phyloP scores from a whole-genome alignment of 30 jellyfish, hydroid and myxozoan species.

The Hydractinia symbiolongicarpus region DNA sequence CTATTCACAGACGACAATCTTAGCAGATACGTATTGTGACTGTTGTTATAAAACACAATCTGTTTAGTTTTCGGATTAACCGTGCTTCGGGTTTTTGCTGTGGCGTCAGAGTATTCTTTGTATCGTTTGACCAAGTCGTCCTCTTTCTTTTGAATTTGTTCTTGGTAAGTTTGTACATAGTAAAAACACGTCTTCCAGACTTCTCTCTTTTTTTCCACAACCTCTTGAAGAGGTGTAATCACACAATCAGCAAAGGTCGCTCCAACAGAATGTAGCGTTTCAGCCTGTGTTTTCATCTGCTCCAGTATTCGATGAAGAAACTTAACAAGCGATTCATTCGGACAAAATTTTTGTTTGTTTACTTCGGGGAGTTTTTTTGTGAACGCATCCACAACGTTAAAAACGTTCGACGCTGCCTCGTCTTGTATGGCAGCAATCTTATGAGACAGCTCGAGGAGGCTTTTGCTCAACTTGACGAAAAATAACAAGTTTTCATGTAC shows the following conservation, averaged over 20 bases:
- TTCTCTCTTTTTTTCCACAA: constrained; percentile 39
- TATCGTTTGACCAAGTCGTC: constrained; percentile 33
- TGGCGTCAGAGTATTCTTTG: constrained; percentile 24
- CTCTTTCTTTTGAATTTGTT: constrained; percentile 41
- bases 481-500: constrained; percentile 24
- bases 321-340: constrained; percentile 22
- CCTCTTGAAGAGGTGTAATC: constrained; percentile 28
- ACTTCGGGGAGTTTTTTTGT: constrained; percentile 61
- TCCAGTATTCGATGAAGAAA: constrained; percentile 22
- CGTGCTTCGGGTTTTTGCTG: constrained; percentile 14
- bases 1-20: constrained; percentile 79
- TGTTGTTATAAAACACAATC: constrained; percentile 61
- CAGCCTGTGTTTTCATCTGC: constrained; percentile 36
- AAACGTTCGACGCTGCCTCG: constrained; percentile 55
- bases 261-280: constrained; percentile 27
- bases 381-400: constrained; percentile 50
- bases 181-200: constrained; percentile 40
- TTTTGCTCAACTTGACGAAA: constrained; percentile 15
- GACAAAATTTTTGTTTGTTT: constrained; percentile 29
- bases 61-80: constrained; percentile 26
- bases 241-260: constrained; percentile 31
- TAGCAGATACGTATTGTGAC: constrained; percentile 73
- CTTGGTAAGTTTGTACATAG: constrained; percentile 22
- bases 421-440: constrained; percentile 70
- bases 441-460: constrained; percentile 18